Base-by-base conservation (phyloP, 2,797 vertebrate species). In the Selene dorsalis region DNA sequence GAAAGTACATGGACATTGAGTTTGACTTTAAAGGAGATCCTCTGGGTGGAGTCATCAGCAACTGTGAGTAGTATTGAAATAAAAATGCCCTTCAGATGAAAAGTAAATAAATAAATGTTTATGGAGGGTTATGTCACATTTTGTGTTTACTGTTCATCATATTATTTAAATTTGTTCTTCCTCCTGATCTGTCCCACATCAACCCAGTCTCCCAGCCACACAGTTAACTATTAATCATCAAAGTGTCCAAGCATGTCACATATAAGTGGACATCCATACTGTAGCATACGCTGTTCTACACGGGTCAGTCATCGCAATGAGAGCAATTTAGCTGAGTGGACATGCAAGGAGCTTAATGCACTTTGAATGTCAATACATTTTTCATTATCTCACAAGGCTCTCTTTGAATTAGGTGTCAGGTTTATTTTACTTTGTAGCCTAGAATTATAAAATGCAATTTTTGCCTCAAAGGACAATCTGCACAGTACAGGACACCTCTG, bases 1-100 rank as follows among this genome's bases (percentile, higher is more conserved):
- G 98, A 24, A 99, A 99, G 91, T 99, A 99, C 84, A 99, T 99
- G 98, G 98, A 99, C 91, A 98, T 99, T 24, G 98, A 99, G 91
- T 99, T 99, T 94, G 97, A 99, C 94, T 99, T 99, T 93, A 99
- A 98, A 94, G 98, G 98, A 35, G 98, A 99, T 88, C 98, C 98
- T 0, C 94, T 99, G 77, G 98, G 98, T 68, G 98, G 98, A 91
- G 98, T 99, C 89, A 99, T 99, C 94, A 99, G 98, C 92, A 99
- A 99, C 93, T 99, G 98, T 99, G 92, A 99, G 98, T 99, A 68
- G 0, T 11, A 17, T 6, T 76, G 1, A 48, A 24, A 63, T 35
- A 6, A 18, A 61, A 47, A 26, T n/a, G 6, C 6, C 6, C 32
- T 35, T 53, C 0, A 41, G 14, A 43, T 43, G 5, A 43, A 16